Evolutionary conservation across 2,113 vertebrate genomes (phyloP).

Genomic region (Chunga burmeisteri): DNA sequence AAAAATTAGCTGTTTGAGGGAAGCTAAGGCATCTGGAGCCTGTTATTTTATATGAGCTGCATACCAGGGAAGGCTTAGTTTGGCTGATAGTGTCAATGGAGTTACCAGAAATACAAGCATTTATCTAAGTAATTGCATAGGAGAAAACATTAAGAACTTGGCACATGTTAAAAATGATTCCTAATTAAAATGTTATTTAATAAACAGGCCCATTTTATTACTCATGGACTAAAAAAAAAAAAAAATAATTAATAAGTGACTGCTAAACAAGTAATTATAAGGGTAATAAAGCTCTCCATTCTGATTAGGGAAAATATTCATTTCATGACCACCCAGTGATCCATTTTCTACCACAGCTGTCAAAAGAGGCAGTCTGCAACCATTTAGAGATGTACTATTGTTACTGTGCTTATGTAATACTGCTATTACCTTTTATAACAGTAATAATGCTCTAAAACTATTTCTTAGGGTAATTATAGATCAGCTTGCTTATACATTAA

Average conservation of each 20-base stretch:
- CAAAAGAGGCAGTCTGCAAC: constrained; percentile 27
- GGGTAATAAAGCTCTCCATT: constrained; percentile 63
- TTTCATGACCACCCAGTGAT: constrained; percentile 58
- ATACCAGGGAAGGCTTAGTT: not conserved
- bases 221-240: constrained; percentile 17
- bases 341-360: constrained; percentile 61
- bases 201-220: constrained; percentile 62
- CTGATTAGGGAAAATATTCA: constrained; percentile 66
- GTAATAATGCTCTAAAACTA: not conserved
- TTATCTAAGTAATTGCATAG: constrained; percentile 62
- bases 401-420: not conserved
- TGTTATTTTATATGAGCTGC: not conserved
- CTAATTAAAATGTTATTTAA: constrained; percentile 68
- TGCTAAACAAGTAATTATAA: constrained; percentile 64
- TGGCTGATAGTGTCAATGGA: constrained; percentile 10
- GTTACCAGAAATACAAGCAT: constrained; percentile 49
- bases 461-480: not conserved
- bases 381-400: constrained; percentile 13
- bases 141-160: constrained; percentile 58
- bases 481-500: not conserved
- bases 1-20: constrained; percentile 5
- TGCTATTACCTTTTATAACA: not conserved
- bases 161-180: constrained; percentile 58
- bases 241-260: constrained; percentile 45
- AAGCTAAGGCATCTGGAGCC: not conserved